Evolutionary conservation across 2,797 vertebrate genomes (phyloP).

Genomic region (Margarornis squamiger): DNA sequence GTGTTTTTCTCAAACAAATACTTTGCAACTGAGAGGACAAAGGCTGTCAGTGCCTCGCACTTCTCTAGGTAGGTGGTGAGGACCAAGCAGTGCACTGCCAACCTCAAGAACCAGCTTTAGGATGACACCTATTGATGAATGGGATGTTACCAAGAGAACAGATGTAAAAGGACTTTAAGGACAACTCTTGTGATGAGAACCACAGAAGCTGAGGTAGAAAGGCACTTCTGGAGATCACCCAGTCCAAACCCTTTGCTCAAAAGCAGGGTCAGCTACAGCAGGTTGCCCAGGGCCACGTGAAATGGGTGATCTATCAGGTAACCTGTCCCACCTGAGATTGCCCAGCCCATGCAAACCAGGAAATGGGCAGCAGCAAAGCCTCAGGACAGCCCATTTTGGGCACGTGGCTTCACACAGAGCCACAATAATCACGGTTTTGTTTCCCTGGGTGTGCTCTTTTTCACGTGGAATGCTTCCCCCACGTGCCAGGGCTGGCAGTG

Average conservation of each 20-base stretch:
- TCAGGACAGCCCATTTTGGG: not conserved
- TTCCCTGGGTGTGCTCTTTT: not conserved
- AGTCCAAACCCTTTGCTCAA: not conserved
- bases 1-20: not conserved
- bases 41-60: not conserved
- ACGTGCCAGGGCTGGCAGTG: too few species aligned
- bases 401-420: not conserved
- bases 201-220: not conserved
- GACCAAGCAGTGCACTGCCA: not conserved
- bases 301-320: not conserved
- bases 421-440: not conserved
- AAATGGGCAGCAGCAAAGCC: not conserved
- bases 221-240: not conserved
- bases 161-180: not conserved
- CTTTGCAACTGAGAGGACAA: not conserved
- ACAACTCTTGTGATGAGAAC: not conserved
- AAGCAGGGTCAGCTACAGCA: not conserved
- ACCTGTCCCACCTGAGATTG: not conserved
- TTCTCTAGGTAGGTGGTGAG: not conserved
- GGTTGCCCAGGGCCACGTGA: not conserved
- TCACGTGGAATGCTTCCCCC: not conserved
- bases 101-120: not conserved
- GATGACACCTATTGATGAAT: fast-evolving
- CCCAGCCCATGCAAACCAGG: not conserved
- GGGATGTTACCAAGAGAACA: not conserved